These are phyloP conservation scores for Spinus olivaceus DNA, from an alignment of 2,797 vertebrate genomes.

Conservation along the genomic window DNA sequence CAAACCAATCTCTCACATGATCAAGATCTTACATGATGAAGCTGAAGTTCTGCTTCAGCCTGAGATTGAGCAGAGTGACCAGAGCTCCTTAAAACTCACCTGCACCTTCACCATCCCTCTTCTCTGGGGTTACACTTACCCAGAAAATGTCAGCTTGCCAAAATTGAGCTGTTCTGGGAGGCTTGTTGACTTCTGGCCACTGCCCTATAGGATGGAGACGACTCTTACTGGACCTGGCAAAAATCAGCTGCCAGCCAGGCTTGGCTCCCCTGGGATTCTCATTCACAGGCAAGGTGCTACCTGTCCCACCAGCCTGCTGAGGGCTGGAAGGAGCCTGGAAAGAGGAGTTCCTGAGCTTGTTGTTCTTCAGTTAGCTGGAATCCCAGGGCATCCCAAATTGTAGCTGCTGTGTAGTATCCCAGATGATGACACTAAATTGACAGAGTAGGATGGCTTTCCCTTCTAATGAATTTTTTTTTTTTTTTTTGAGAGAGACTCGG, in stretches of 20 bases:
- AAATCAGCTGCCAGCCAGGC: background rate
- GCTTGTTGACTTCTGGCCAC: background rate
- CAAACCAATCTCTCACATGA: fast-evolving
- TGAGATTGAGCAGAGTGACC: background rate
- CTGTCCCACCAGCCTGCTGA: background rate
- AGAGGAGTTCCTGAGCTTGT: background rate
- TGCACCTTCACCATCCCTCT: background rate
- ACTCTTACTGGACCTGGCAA: background rate
- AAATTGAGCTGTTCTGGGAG: background rate
- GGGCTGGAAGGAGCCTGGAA: background rate
- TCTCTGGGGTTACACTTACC: fast-evolving
- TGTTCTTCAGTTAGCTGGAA: background rate
- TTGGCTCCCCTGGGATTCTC: background rate
- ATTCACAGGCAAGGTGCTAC: background rate
- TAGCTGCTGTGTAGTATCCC: background rate
- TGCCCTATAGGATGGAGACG: background rate
- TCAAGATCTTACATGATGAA: background rate
- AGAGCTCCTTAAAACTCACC: background rate
- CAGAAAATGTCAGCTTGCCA: background rate
- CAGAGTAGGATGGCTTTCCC: background rate
- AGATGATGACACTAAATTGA: background rate
- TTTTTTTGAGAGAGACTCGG: background rate
- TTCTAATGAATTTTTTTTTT: background rate
- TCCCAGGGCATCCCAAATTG: background rate
- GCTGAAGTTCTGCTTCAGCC: background rate